Percentiles rank a stretch among this genome's conserved stretches.
phyloP scores from a whole-genome alignment of 2,113 vertebrate species.

The Gopherus evgoodei region DNA sequence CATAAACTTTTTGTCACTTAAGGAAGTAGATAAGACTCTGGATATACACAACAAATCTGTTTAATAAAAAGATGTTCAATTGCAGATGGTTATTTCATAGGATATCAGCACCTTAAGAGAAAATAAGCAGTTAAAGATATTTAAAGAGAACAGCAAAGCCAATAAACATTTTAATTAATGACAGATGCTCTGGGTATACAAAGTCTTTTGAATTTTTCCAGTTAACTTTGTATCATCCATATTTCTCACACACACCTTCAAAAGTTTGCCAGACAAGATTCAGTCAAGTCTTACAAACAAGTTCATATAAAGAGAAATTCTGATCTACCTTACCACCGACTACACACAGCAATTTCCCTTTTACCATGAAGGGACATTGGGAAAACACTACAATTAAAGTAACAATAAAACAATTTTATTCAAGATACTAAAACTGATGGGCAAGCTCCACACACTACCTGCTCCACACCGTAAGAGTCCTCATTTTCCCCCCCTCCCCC shows the following conservation, averaged over 20 bases:
- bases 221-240: slow-evolving; percentile 12
- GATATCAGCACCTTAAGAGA: background rate
- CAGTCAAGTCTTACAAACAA: background rate
- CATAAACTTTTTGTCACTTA: background rate
- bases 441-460: background rate
- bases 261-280: background rate
- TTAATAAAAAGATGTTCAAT: background rate
- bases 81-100: background rate
- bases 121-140: background rate
- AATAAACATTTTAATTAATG: background rate
- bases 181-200: background rate
- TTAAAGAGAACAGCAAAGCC: background rate
- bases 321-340: background rate
- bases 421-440: background rate
- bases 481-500: background rate
- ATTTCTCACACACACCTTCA: background rate
- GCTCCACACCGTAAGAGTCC: fast-evolving
- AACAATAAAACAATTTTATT: background rate
- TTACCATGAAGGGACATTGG: background rate
- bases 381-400: background rate
- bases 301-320: background rate
- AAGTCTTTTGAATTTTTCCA: background rate
- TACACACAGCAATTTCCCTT: background rate
- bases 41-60: background rate
- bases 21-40: background rate